A percentile compares a stretch with the other conserved stretches of the same genome.
Evolutionary conservation across 2,888 invertebrate genomes (phyloP).

Genomic region (Liodrosophila aerea): DNA sequence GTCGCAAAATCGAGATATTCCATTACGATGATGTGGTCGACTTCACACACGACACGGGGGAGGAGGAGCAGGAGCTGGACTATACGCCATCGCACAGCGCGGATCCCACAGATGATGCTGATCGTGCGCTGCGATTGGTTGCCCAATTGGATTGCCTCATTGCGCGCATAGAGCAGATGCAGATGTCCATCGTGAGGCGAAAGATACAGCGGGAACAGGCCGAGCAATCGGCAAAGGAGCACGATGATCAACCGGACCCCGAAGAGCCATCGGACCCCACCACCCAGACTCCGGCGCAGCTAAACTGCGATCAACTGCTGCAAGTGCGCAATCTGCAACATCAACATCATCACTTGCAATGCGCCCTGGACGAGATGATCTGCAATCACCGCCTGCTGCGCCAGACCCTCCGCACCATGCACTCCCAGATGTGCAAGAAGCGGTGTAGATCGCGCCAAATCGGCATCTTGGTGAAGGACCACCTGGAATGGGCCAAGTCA

Average conservation of each 20-base stretch:
- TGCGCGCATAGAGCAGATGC: conserved; percentile 48
- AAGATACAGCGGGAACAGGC: not conserved
- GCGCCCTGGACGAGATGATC: conserved; percentile 44
- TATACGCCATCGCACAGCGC: not conserved
- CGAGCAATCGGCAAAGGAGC: not conserved
- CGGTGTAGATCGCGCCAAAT: conserved; percentile 7
- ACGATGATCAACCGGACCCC: too few species aligned
- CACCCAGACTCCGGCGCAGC: too few species aligned
- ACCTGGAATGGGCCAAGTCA: conserved; percentile 9
- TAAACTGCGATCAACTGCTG: conserved; percentile 34
- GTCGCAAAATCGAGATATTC: conserved; percentile 54
- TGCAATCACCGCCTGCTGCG: conserved; percentile 33
- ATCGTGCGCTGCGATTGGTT: conserved; percentile 8
- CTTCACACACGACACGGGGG: conserved; percentile 38
- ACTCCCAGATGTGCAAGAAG: conserved; percentile 3
- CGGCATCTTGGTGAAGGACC: conserved; percentile 2
- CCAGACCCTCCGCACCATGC: conserved; percentile 2
- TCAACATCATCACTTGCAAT: conserved; percentile 38
- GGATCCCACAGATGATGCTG: conserved; percentile 42
- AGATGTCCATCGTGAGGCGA: conserved; percentile 24
- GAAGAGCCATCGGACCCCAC: too few species aligned
- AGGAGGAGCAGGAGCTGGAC: conserved; percentile 26
- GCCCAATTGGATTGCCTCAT: conserved; percentile 52
- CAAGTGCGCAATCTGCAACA: conserved; percentile 35
- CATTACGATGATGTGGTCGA: conserved; percentile 51